Evolutionary conservation across 1,140 invertebrate genomes (phyloP).

Genomic region (Papilio helenus): DNA sequence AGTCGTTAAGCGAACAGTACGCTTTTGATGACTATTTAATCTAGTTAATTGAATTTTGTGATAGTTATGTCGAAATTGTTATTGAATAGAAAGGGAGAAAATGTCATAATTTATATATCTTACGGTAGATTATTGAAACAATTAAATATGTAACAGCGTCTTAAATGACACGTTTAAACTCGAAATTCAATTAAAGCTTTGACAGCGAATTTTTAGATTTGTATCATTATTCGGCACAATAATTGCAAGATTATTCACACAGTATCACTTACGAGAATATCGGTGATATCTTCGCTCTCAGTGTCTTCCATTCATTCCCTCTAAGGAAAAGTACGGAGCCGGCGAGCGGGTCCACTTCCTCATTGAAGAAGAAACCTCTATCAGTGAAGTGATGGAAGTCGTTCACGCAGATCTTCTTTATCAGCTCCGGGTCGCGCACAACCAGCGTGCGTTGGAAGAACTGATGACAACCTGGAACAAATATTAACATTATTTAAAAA

Average conservation of each 20-base stretch:
- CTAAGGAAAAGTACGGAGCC: slow-evolving; percentile 73
- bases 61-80: background rate
- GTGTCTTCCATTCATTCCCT: slow-evolving; percentile 78
- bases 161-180: no score
- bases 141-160: no score
- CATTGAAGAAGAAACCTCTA: slow-evolving; percentile 77
- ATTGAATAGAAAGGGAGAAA: background rate
- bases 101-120: no score
- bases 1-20: background rate
- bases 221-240: no score
- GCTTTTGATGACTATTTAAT: background rate
- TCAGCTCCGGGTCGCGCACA: slow-evolving; percentile 76
- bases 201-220: no score
- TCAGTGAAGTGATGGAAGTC: slow-evolving; percentile 82
- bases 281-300: slow-evolving; percentile 76
- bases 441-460: slow-evolving; percentile 73
- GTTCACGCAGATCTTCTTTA: slow-evolving; percentile 80
- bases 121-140: no score
- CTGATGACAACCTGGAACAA: slow-evolving; percentile 69
- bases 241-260: no score
- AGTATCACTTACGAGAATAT: slow-evolving; percentile 76
- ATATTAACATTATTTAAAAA: background rate
- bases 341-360: slow-evolving; percentile 73
- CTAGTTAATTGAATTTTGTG: background rate
- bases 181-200: no score